Evolutionary conservation across 2,113 vertebrate genomes (phyloP).

Genomic region (Indri indri): DNA sequence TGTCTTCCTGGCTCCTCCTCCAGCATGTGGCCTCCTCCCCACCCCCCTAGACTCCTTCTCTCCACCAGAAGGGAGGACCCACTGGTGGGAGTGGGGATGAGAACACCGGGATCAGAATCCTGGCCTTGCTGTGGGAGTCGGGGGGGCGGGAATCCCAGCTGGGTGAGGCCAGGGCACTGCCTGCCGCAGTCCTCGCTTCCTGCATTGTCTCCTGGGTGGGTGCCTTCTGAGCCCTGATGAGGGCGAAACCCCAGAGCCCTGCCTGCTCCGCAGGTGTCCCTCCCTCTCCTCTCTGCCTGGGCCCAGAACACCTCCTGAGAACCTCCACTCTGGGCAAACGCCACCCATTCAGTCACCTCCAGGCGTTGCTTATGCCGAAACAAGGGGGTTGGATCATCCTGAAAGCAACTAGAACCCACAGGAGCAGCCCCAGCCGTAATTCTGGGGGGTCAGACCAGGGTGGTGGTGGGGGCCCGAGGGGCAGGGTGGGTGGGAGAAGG

Average conservation of each 20-base stretch:
- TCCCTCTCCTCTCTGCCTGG: not conserved
- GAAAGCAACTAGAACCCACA: not conserved
- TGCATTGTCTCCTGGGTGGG: not conserved
- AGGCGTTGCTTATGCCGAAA: not conserved
- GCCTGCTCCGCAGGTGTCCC: no score
- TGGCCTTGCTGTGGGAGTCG: not conserved
- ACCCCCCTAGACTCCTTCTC: no score
- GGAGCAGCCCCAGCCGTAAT: not conserved
- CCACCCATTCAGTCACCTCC: not conserved
- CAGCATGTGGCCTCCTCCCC: not conserved
- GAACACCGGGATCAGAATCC: not conserved
- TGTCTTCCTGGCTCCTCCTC: not conserved
- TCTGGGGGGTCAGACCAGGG: not conserved
- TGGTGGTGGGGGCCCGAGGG: not conserved
- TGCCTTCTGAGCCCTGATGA: not conserved
- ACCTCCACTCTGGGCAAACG: not conserved
- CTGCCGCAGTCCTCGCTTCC: not conserved
- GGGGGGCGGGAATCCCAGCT: no score
- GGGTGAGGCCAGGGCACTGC: not conserved
- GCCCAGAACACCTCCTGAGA: not conserved
- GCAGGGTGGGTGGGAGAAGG: not conserved
- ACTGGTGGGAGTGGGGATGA: not conserved
- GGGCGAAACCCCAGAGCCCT: not conserved
- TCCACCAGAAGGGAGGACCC: not conserved
- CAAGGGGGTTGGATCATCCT: not conserved